Evolutionary conservation across 2,797 vertebrate species (phyloP).

Genomic region (Siniperca scherzeri): DNA sequence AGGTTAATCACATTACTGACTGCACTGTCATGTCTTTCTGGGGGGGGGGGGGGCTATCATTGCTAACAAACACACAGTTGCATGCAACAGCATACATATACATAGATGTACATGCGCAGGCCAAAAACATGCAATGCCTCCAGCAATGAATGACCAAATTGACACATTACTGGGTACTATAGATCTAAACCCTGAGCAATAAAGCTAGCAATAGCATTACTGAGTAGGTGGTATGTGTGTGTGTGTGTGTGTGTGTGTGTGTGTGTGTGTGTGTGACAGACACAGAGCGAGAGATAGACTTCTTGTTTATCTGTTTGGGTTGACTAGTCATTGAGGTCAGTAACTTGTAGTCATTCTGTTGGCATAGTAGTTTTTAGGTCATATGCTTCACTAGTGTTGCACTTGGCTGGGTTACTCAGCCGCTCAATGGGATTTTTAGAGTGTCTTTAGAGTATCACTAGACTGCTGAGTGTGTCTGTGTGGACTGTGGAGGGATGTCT

Average conservation of each 20-base stretch:
- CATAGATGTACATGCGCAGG: not conserved
- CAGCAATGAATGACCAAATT: not conserved
- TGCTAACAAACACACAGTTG: slow-evolving; percentile 16
- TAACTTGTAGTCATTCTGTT: slow-evolving; percentile 57
- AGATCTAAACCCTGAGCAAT: slow-evolving; percentile 15
- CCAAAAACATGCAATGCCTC: not conserved
- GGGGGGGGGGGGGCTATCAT: slow-evolving; percentile 9
- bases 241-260: slow-evolving; percentile 7
- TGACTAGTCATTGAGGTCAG: slow-evolving; percentile 70
- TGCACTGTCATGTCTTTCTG: slow-evolving; percentile 39
- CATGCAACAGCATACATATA: slow-evolving; percentile 37
- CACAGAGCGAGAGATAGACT: slow-evolving; percentile 2
- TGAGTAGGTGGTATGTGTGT: slow-evolving; percentile 5
- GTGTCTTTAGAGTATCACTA: slow-evolving; percentile 44
- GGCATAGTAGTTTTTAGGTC: slow-evolving; percentile 65
- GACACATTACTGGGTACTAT: not conserved
- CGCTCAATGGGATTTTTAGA: slow-evolving; percentile 36
- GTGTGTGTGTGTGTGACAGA: slow-evolving; percentile 1
- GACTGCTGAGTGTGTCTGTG: slow-evolving; percentile 27
- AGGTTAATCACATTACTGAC: slow-evolving; percentile 54
- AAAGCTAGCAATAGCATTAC: not conserved
- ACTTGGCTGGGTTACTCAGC: slow-evolving; percentile 54
- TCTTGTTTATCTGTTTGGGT: slow-evolving; percentile 60
- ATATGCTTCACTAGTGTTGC: slow-evolving; percentile 59
- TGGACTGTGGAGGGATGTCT: slow-evolving; percentile 40